Evolutionary conservation across 2,113 vertebrate species (phyloP), one percentile per base, ranked within the genome.

Genomic region (Syngnathoides biaculeatus): DNA sequence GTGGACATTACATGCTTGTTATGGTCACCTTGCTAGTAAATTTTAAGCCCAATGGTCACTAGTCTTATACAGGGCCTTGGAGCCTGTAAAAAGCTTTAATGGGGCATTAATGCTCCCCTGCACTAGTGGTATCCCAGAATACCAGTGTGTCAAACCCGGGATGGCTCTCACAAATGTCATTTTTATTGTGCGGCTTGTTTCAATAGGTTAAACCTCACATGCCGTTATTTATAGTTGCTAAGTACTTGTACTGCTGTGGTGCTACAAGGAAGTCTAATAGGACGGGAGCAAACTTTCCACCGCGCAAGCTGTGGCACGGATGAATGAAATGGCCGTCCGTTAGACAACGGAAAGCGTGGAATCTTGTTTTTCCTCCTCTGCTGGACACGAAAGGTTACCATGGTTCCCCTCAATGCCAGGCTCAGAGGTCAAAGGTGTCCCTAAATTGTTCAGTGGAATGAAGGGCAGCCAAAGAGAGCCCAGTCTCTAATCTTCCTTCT

Each of bases 311-410:
- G 73, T 48, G 52, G 38, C 48, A 69, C 52, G 67, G 78, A 76
- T 83, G 77, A 84, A 86, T 79, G 71, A 87, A 85, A 79, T 76
- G 69, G 50, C 69, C 79, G 79, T 57, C 67, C 79, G 71, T 73
- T 68, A 81, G 84, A 82, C 64, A 77, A 84, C 79, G 81, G 79
- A 79, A 69, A 73, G 77, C 69, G 68, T 67, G 73, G 82, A 79
- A 64, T 85, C 77, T 88, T 88, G 79, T 77, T 89, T 89, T 86
- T 84, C 59, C 84, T 83, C 71, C 79, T 82, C 78, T 83, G 77
- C 80, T 78, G 85, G 84, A 85, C 84, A 88, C 78, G 62, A 86
- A 91, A 87, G 84, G 90, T 92, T 90, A 79, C 89, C 85, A 91
- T 92, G 89, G 90, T 87, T 89, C 83, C 87, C 78, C 72, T 77